Percentiles rank a stretch among this genome's conserved stretches.
These are phyloP conservation scores for Cinclus cinclus DNA, from an alignment of 2,113 vertebrate species.

Conservation along the genomic window DNA sequence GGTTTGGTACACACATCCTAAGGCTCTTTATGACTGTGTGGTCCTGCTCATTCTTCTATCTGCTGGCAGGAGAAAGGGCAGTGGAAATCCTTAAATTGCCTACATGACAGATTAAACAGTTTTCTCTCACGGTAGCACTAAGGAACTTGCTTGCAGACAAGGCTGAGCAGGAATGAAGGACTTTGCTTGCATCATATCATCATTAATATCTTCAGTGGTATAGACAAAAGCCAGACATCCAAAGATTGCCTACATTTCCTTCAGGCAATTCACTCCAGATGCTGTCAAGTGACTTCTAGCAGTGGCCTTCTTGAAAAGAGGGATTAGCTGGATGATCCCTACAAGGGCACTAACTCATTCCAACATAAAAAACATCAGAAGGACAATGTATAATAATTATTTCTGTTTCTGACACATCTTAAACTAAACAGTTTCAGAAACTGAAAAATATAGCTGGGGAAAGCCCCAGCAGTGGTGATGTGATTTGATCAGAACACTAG, in stretches of 20 bases:
- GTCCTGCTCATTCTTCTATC: background rate
- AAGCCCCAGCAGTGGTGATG: background rate
- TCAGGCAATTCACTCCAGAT: constrained; percentile 39
- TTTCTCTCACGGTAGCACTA: background rate
- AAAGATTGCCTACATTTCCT: constrained; percentile 23
- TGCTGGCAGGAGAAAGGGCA: background rate
- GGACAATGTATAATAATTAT: background rate
- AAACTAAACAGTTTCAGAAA: background rate
- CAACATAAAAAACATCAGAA: background rate
- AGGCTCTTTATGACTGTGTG: background rate
- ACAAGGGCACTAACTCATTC: background rate
- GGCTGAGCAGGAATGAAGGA: background rate
- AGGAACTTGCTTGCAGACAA: background rate
- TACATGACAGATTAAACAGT: background rate
- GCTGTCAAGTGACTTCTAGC: background rate
- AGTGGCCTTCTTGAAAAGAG: background rate
- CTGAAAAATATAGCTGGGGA: background rate
- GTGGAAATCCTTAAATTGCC: background rate
- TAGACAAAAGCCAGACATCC: constrained; percentile 43
- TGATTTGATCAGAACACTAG: background rate
- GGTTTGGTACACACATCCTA: background rate
- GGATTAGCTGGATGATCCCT: background rate
- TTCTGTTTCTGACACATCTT: background rate
- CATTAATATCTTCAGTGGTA: background rate
- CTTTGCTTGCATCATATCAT: constrained; percentile 1